A percentile compares a stretch with the other conserved stretches of the same genome.
phyloP scores from a whole-genome alignment of 2,113 vertebrate genomes.

The Nothocercus julius region DNA sequence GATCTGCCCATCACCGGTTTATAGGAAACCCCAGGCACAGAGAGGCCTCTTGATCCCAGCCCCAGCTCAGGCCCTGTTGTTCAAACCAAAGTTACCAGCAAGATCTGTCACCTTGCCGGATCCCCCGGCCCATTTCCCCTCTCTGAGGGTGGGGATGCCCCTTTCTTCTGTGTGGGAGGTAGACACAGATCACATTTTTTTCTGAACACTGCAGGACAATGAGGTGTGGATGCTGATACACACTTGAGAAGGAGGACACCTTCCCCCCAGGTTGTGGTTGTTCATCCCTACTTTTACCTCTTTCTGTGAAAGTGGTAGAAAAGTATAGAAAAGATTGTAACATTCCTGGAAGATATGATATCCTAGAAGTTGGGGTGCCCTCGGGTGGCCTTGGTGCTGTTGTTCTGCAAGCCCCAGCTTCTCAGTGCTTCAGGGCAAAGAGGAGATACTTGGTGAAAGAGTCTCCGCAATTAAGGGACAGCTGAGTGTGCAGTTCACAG shows the following conservation, averaged over 20 bases:
- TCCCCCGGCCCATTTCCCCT: neutral
- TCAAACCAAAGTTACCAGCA: neutral
- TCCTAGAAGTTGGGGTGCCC: neutral
- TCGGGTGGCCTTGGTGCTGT: neutral
- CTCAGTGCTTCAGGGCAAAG: neutral
- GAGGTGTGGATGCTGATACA: neutral
- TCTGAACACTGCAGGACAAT: neutral
- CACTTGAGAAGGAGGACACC: neutral
- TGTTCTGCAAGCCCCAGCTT: neutral
- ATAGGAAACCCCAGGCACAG: neutral
- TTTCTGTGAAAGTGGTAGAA: neutral
- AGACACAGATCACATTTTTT: neutral
- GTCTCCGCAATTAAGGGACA: neutral
- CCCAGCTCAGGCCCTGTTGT: neutral
- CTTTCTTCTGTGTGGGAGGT: neutral
- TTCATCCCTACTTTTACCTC: neutral
- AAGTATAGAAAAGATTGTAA: neutral
- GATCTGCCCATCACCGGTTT: neutral
- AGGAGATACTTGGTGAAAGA: neutral
- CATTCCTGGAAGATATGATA: neutral
- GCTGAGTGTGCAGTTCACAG: neutral
- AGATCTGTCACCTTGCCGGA: neutral
- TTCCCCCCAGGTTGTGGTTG: neutral
- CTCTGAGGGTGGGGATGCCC: neutral
- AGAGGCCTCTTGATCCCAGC: fast-evolving